A percentile compares a stretch with the other conserved stretches of the same genome.
phyloP scores from a whole-genome alignment of 2,888 invertebrate genomes.

The Orchestes rusci region DNA sequence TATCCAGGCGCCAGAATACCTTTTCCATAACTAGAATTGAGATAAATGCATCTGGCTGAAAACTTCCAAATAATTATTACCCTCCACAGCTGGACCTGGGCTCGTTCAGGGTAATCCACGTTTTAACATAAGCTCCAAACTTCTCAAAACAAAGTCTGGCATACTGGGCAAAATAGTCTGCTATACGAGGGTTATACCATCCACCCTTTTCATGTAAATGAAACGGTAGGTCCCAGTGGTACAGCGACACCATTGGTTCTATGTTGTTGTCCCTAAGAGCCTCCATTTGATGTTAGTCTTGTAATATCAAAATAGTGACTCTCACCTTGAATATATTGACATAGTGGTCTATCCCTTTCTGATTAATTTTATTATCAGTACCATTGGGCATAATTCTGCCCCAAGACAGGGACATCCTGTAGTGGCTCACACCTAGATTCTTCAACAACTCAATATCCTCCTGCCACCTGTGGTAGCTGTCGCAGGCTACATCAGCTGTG shows the following conservation, averaged over 20 bases:
- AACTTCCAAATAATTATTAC: slow-evolving; percentile 31
- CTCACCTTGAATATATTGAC: slow-evolving; percentile 58
- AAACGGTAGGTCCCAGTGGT: slow-evolving; percentile 22
- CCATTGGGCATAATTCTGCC: slow-evolving; percentile 62
- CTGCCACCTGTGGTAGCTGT: slow-evolving; percentile 59
- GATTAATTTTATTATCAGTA: slow-evolving; percentile 53
- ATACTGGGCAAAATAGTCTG: slow-evolving; percentile 57
- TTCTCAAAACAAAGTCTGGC: slow-evolving; percentile 46
- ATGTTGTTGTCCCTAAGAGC: slow-evolving; percentile 13
- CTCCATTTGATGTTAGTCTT: slow-evolving; percentile 4
- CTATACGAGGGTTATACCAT: slow-evolving; percentile 54
- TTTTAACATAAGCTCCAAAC: slow-evolving; percentile 40
- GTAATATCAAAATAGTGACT: background rate
- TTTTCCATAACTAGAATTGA: slow-evolving; percentile 11
- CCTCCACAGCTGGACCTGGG: slow-evolving; percentile 39
- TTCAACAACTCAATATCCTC: slow-evolving; percentile 57
- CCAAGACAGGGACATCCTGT: slow-evolving; percentile 61
- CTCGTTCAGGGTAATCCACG: slow-evolving; percentile 53
- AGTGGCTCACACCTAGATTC: slow-evolving; percentile 54
- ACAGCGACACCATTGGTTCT: slow-evolving; percentile 19
- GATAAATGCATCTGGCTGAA: background rate
- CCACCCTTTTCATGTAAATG: slow-evolving; percentile 48
- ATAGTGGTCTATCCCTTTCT: slow-evolving; percentile 54
- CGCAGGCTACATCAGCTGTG: slow-evolving; percentile 56
- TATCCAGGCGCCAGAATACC: slow-evolving; percentile 24